A percentile compares a stretch with the other conserved stretches of the same genome.
Conservation (phyloP, 2,113 vertebrate species). For the Actenoides hombroni region DNA sequence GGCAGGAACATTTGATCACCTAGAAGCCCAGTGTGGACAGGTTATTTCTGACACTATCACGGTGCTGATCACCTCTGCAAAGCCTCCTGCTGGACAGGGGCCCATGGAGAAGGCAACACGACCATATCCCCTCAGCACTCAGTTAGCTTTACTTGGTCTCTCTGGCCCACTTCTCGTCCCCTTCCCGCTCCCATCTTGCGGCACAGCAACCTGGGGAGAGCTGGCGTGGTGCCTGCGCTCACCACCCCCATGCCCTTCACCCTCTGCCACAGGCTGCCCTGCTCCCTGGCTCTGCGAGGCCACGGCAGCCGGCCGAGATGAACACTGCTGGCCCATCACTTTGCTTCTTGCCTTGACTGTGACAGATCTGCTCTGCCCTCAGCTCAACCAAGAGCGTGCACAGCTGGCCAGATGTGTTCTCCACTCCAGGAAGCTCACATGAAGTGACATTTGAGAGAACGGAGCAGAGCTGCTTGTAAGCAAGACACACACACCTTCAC, state of each 20-base stretch:
- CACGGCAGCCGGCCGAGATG: neutral
- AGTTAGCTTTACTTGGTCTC: neutral
- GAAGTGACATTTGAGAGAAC: neutral
- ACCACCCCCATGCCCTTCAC: neutral
- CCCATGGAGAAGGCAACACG: neutral
- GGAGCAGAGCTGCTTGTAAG: neutral
- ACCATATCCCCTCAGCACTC: no score
- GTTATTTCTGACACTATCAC: neutral
- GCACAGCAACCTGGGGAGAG: neutral
- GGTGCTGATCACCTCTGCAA: neutral
- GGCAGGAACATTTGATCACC: neutral
- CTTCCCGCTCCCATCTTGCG: neutral
- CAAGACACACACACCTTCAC: fast-evolving
- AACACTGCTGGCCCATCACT: neutral
- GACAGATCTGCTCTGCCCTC: neutral
- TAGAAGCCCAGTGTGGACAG: neutral
- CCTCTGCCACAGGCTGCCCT: neutral
- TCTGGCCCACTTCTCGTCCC: neutral
- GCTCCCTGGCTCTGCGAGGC: fast-evolving
- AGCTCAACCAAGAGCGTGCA: fast-evolving
- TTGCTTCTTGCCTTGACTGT: neutral
- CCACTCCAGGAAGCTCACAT: neutral
- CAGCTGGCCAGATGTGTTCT: neutral
- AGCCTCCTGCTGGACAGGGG: neutral
- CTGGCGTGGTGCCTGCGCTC: neutral